phyloP scores from a whole-genome alignment of 2,797 vertebrate genomes.

The Amblyraja radiata region DNA sequence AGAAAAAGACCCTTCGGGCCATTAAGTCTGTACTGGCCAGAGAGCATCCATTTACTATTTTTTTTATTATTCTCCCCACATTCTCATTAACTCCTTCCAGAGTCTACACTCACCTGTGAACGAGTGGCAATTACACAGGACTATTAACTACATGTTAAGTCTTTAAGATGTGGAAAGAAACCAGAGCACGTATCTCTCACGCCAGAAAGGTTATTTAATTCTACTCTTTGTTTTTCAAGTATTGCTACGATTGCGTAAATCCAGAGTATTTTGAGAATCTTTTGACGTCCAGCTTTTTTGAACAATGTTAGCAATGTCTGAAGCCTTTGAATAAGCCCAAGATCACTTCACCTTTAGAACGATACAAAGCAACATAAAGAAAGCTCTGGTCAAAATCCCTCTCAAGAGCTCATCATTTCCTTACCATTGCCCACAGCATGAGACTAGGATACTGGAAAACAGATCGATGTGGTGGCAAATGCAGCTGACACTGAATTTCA shows the following conservation, averaged over 20 bases:
- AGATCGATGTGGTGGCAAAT: background rate
- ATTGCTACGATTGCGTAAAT: background rate
- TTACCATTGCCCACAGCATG: background rate
- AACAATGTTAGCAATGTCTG: background rate
- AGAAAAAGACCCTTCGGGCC: too few species aligned
- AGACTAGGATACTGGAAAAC: background rate
- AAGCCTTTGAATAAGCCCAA: too few species aligned
- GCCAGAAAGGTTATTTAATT: background rate
- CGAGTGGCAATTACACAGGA: too few species aligned
- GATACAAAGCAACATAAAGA: background rate
- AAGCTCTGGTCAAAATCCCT: background rate
- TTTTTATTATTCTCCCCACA: too few species aligned
- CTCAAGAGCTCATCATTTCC: background rate
- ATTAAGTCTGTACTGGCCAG: too few species aligned
- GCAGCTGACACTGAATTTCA: background rate
- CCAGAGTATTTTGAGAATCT: background rate
- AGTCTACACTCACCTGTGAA: too few species aligned
- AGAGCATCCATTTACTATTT: too few species aligned
- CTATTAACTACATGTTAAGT: too few species aligned
- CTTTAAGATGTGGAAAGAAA: too few species aligned
- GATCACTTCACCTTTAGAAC: background rate
- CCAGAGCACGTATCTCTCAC: background rate
- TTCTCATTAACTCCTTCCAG: too few species aligned
- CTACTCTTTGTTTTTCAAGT: background rate
- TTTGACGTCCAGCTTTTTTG: background rate